Evolutionary conservation across 2,797 vertebrate genomes (phyloP), one percentile per base, ranked within the genome.

Genomic region (Huso huso): DNA sequence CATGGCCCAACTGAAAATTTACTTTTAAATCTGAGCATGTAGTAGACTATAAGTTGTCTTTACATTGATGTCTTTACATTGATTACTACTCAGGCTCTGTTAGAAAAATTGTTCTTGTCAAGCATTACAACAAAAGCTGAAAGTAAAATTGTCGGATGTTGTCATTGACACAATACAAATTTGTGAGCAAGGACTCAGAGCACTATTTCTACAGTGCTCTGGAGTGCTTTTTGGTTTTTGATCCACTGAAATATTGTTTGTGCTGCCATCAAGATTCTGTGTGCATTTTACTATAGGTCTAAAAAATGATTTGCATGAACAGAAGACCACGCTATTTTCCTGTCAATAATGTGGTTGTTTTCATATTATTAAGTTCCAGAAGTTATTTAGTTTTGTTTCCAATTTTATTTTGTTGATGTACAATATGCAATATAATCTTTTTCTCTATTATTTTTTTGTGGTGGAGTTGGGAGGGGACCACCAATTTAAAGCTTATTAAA

Each of bases 121-220:
- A 76, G 66, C 68, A 73, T 70, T 49, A 72, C 64, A 51, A 74
- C 70, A 78, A 62, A 75, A 77, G 69, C 69, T 63, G 61, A 65
- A 72, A 77, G 67, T 13, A 66, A 72, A 69, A 51, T 72, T 71
- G 71, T 77, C 74, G 74, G 37, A 70, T 68, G 70, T 78, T 75
- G 72, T 76, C 77, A 72, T 73, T 67, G 77, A 72, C 63, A 3
- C 1, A 53, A 60, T 51, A 53, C 70, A 71, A 55, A 74, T 50
- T 9, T 65, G n/a, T 0, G 11, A 58, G 12, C n/a, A 0, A 0
- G 2, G 37, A 68, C 65, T 69, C 65, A 59, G 68, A 0, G 3
- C 48, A 68, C 66, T 13, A 6, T 37, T 37, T 37, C 37, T 37
- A 37, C 37, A 0, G 2, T 49, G 68, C 64, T 69, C 48, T 65